phyloP scores from a whole-genome alignment of 2,888 invertebrate species.

The Tipula vernalis region DNA sequence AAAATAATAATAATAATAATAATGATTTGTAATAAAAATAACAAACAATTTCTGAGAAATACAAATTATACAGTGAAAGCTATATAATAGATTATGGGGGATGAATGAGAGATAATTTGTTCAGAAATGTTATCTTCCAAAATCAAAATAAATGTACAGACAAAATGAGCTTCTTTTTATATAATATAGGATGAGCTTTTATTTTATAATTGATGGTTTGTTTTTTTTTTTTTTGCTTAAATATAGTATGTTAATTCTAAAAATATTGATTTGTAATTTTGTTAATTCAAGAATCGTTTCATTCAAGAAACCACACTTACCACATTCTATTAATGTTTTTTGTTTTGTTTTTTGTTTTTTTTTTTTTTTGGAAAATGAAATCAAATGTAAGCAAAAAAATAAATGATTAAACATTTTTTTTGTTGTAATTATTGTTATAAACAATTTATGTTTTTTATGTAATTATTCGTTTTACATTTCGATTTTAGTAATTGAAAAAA shows the following conservation, averaged over 20 bases:
- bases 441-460: not conserved
- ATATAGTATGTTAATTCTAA: not conserved
- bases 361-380: not conserved
- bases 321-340: not conserved
- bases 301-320: not conserved
- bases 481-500: not conserved
- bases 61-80: conserved; percentile 4
- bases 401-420: not conserved
- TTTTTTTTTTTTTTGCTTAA: not conserved
- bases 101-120: not conserved
- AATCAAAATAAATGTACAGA: not conserved
- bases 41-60: not conserved
- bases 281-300: not conserved
- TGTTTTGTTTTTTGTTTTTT: not conserved
- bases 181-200: not conserved
- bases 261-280: not conserved
- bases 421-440: not conserved
- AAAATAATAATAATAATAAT: too few relatives aligned
- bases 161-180: not conserved
- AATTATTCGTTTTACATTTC: not conserved
- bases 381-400: not conserved
- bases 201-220: not conserved
- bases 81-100: not conserved
- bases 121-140: not conserved
- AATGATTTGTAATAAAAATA: not conserved